Evolutionary conservation across 2,113 vertebrate genomes (phyloP).

Genomic region (Leiothrix lutea): DNA sequence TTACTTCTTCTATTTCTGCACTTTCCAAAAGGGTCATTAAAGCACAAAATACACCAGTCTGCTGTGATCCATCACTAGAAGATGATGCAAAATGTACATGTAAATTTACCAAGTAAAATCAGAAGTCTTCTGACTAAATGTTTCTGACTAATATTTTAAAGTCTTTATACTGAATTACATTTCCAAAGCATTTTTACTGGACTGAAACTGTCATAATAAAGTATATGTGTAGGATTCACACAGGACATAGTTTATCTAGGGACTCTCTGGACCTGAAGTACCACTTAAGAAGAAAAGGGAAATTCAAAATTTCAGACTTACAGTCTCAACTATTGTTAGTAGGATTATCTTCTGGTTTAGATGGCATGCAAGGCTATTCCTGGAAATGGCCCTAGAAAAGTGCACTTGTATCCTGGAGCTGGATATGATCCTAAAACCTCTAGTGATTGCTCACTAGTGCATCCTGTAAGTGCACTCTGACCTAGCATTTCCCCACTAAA

Average conservation of each 20-base stretch:
- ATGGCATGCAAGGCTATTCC: background rate
- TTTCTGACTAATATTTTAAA: background rate
- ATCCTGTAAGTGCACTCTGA: background rate
- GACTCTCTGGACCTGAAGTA: background rate
- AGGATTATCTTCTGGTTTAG: background rate
- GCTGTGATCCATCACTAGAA: conserved; percentile 86
- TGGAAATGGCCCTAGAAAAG: background rate
- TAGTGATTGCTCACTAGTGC: background rate
- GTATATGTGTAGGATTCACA: background rate
- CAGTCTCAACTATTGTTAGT: background rate
- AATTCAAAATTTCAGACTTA: background rate
- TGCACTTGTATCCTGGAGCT: fast-evolving
- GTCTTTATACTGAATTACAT: background rate
- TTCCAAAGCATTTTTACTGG: background rate
- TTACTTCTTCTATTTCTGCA: conserved; percentile 84
- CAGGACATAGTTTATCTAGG: background rate
- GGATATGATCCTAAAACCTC: background rate
- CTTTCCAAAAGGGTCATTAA: conserved; percentile 90
- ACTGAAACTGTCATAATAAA: background rate
- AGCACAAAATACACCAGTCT: conserved; percentile 87
- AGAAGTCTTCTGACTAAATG: background rate
- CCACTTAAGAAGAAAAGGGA: background rate
- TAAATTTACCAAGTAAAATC: background rate
- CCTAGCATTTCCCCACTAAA: background rate
- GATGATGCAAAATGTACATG: background rate